Evolutionary conservation across 2,888 invertebrate species (phyloP), one percentile per base, ranked within the genome.

Genomic region (Psylliodes chrysocephalus): DNA sequence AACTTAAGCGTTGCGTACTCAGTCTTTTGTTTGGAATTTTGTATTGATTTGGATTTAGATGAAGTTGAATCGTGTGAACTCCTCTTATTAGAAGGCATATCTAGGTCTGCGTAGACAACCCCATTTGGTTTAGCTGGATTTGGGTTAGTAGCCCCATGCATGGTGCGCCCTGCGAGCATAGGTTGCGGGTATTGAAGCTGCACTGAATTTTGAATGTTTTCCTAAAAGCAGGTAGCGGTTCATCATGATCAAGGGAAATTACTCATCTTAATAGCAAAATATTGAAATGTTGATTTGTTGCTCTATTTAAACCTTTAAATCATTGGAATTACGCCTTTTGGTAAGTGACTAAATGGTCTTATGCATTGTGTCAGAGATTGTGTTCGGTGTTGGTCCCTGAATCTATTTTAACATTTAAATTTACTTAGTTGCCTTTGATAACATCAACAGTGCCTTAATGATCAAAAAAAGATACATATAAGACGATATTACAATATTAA

Each of bases 1-100:
- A 89, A 89, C 80, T 87, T 87, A 74, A 89, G 83, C 75, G 89
- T 88, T 60, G 88, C 86, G 79, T 89, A 89, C 80, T 89, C 88
- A 77, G 88, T 86, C 81, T 83, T 81, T 69, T 81, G 80, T 77
- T 83, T 82, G 64, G 73, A 74, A 72, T 79, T 80, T 72, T 78
- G 79, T 55, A 72, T 66, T 66, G 73, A 67, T 68, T 79, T 75
- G 25, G 64, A 64, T 61, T 71, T 75, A 28, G 68, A 68, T 55
- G 72, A 71, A 44, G 66, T 66, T 1, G 67, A 65, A 47, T 73
- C 71, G 44, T 72, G 71, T 40, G 72, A 69, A 61, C 71, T 66
- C 67, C 75, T 78, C 63, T 73, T 71, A 49, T 69, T 67, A 42
- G 75, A 64, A 40, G 82, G 79, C 79, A 84, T 82, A 64, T 84